Percentiles rank a stretch among this genome's conserved stretches.
phyloP scores from a whole-genome alignment of 2,113 vertebrate genomes.

The Todiramphus saurophagus region DNA sequence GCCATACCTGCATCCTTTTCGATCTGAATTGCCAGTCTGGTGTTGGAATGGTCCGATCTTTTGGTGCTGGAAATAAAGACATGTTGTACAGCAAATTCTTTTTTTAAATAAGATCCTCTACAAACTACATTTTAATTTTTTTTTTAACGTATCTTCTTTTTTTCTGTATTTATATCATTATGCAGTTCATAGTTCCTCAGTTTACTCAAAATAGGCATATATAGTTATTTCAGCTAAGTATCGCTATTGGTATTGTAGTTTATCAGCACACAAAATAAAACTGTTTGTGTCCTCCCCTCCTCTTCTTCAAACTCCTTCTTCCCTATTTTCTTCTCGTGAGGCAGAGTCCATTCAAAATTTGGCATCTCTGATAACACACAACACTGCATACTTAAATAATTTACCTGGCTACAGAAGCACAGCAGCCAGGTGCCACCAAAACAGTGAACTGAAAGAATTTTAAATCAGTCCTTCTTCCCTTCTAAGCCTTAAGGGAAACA shows the following conservation, averaged over 20 bases:
- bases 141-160: neutral
- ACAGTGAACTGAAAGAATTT: neutral
- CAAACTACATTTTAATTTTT: neutral
- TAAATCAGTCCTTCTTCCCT: neutral
- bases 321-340: neutral
- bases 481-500: neutral
- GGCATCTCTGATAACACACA: neutral
- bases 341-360: neutral
- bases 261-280: neutral
- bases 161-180: neutral
- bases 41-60: constrained; percentile 94
- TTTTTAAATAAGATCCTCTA: neutral
- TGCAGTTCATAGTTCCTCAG: neutral
- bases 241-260: neutral
- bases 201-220: neutral
- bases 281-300: neutral
- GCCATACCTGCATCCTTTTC: constrained; percentile 91
- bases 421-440: neutral
- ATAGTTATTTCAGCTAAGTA: neutral
- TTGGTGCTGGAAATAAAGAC: constrained; percentile 83
- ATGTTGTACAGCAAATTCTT: neutral
- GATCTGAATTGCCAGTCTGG: constrained; percentile 91
- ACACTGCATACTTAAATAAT: neutral
- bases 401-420: neutral
- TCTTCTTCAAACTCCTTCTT: neutral